Percentiles rank a stretch among this genome's conserved stretches.
phyloP scores from a whole-genome alignment of 2,888 invertebrate species.

The Melangyna quadrimaculata region DNA sequence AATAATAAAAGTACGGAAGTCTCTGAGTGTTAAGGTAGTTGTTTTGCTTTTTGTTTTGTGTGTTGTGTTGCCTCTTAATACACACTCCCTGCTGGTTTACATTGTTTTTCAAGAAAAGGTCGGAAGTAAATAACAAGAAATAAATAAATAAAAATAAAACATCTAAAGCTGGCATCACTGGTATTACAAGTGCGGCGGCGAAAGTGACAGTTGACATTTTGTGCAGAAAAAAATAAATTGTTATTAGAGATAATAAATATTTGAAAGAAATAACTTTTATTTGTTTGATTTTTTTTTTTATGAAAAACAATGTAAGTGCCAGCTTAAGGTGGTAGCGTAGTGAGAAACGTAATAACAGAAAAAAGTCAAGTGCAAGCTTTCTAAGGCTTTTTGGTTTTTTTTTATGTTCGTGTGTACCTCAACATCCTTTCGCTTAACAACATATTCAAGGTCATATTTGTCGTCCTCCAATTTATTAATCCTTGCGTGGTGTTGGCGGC shows the following conservation, averaged over 20 bases:
- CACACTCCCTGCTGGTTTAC: conserved; percentile 34
- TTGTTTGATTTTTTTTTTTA: conserved; percentile 25
- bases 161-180: conserved; percentile 12
- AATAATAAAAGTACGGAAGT: conserved; percentile 38
- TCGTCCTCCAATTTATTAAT: conserved; percentile 94
- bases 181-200: neutral
- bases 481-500: conserved; percentile 93
- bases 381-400: conserved; percentile 44
- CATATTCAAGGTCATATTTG: conserved; percentile 99
- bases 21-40: conserved; percentile 58
- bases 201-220: neutral
- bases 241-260: neutral
- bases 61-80: conserved; percentile 64
- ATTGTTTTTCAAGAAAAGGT: conserved; percentile 41
- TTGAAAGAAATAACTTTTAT: neutral
- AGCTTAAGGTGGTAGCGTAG: conserved; percentile 40
- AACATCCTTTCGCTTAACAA: conserved; percentile 98
- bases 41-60: conserved; percentile 67
- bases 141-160: no score
- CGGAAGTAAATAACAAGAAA: neutral
- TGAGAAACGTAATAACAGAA: conserved; percentile 63
- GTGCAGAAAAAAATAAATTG: conserved; percentile 6
- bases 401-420: conserved; percentile 88
- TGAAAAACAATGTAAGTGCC: conserved; percentile 56
- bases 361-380: conserved; percentile 68